These are phyloP conservation scores for Drosophila phalerata DNA, from an alignment of 2,888 invertebrate genomes.

Conservation along the genomic window DNA sequence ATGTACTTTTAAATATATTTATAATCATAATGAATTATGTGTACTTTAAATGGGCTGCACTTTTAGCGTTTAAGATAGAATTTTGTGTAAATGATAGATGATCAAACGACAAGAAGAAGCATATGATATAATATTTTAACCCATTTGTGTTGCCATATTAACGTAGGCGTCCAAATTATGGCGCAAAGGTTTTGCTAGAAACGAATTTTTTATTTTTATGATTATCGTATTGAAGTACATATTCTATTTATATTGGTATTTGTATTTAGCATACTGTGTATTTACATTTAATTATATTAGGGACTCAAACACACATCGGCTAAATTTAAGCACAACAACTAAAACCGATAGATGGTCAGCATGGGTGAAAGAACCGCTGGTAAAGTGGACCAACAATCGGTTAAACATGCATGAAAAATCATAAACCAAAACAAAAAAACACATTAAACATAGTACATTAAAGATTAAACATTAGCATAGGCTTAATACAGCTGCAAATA, in stretches of 20 bases:
- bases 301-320: conserved; percentile 51
- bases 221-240: conserved; percentile 39
- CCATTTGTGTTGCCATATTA: conserved; percentile 50
- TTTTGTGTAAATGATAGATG: conserved; percentile 34
- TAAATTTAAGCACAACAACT: conserved; percentile 56
- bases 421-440: conserved; percentile 34
- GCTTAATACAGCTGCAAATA: conserved; percentile 39
- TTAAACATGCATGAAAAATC: conserved; percentile 59
- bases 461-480: conserved; percentile 42
- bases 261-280: conserved; percentile 45
- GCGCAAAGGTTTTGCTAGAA: conserved; percentile 84
- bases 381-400: conserved; percentile 85
- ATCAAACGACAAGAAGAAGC: conserved; percentile 59
- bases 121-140: conserved; percentile 44
- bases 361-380: conserved; percentile 77
- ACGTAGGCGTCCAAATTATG: conserved; percentile 30
- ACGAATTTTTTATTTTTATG: conserved; percentile 79
- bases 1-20: conserved; percentile 18
- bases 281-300: conserved; percentile 40
- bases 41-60: conserved; percentile 68
- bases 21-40: conserved; percentile 26
- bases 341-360: conserved; percentile 74
- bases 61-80: conserved; percentile 69
- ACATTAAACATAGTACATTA: conserved; percentile 35
- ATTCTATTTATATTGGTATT: conserved; percentile 34